Percentiles rank a stretch among this genome's conserved stretches.
Evolutionary conservation across 2,888 invertebrate genomes (phyloP).

Genomic region (Drosophila lacicola): DNA sequence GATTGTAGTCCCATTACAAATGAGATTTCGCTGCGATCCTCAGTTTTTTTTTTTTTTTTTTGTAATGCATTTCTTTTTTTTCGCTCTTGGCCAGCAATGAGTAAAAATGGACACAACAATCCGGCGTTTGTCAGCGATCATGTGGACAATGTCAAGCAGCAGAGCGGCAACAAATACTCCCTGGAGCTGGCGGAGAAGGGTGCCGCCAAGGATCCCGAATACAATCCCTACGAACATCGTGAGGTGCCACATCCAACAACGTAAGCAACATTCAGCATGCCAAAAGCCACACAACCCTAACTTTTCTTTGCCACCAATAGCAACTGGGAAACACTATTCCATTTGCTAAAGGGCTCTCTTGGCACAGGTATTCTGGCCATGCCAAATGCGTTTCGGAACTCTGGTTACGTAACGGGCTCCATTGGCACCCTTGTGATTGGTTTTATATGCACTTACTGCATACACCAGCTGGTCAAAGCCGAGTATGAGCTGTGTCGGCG

Average conservation of each 20-base stretch:
- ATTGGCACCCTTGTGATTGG: constrained; percentile 94
- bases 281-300: neutral
- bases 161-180: constrained; percentile 68
- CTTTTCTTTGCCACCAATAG: constrained; percentile 85
- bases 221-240: constrained; percentile 90
- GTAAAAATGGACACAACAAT: constrained; percentile 84
- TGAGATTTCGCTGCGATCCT: constrained; percentile 31
- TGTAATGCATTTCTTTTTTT: constrained; percentile 1
- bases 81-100: constrained; percentile 69
- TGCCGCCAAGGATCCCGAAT: constrained; percentile 84
- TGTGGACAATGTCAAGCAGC: constrained; percentile 73
- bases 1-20: constrained; percentile 32
- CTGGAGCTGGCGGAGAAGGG: constrained; percentile 84
- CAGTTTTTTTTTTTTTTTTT: neutral
- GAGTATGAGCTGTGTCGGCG: constrained; percentile 88
- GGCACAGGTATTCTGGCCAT: constrained; percentile 98
- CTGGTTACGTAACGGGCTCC: constrained; percentile 88
- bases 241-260: constrained; percentile 89
- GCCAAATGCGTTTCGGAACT: constrained; percentile 89
- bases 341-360: constrained; percentile 95
- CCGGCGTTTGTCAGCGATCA: constrained; percentile 83
- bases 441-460: constrained; percentile 96
- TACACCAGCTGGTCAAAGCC: constrained; percentile 91
- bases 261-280: constrained; percentile 85
- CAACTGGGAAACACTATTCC: constrained; percentile 94